Percentiles rank a stretch among this genome's conserved stretches.
phyloP scores from a whole-genome alignment of 2,113 vertebrate genomes.

The Abramis brama region DNA sequence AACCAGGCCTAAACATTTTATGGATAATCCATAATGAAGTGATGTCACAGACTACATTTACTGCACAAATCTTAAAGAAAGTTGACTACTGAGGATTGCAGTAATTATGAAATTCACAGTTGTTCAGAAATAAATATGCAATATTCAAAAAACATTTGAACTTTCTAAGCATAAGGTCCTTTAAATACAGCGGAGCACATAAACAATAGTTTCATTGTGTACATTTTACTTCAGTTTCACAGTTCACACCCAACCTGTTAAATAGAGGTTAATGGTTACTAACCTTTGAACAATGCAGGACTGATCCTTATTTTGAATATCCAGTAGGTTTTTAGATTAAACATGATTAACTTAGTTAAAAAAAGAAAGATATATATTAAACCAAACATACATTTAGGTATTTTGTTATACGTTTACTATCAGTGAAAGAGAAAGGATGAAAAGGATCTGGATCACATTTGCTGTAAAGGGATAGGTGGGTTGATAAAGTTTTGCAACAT shows the following conservation, averaged over 20 bases:
- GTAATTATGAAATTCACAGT: not conserved
- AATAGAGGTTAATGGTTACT: not conserved
- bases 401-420: not conserved
- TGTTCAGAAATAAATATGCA: not conserved
- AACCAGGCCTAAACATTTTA: not conserved
- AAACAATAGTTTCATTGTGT: not conserved
- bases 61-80: not conserved
- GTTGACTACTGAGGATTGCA: not conserved
- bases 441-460: not conserved
- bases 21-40: not conserved
- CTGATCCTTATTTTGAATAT: not conserved
- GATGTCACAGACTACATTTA: not conserved
- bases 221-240: not conserved
- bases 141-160: not conserved
- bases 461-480: not conserved
- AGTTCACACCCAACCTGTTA: not conserved
- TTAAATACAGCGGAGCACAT: not conserved
- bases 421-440: not conserved
- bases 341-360: not conserved
- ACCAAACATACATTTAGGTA: not conserved
- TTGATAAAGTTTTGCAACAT: not conserved
- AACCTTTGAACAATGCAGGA: not conserved
- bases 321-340: not conserved
- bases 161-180: not conserved
- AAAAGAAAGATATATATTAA: no score